Evolutionary conservation across 2,113 vertebrate species (phyloP), one percentile per base, ranked within the genome.

Genomic region (Poeciliopsis turrubarensis): DNA sequence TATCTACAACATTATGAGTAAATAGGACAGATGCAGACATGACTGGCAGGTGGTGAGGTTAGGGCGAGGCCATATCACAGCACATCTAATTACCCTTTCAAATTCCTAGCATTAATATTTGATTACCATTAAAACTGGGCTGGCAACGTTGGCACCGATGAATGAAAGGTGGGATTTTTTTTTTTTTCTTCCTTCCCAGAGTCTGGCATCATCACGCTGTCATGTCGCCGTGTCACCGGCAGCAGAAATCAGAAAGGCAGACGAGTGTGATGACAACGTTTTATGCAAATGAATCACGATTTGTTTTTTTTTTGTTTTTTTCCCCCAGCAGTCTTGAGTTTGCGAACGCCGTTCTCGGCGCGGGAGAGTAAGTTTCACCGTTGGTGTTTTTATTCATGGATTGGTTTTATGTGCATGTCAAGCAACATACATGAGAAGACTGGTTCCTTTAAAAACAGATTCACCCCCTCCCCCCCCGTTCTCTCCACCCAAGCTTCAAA

Each of bases 71-170:
- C 57, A 78, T 54, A 65, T 86, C 62, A 68, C 61, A 0, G 37
- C 30, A 60, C 73, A 89, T 91, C 64, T 83, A 67, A 80, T 87
- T 65, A 65, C 76, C 22, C 34, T 57, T 72, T 71, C 34, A n/a
- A 76, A 75, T 74, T 79, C 15, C 30, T 25, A 47, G 27, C 26
- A 77, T 87, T 79, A 82, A 70, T 63, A 73, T 85, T 70, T 79
- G 68, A 87, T 81, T 79, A 78, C 25, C 61, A 44, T 75, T 70
- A 75, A 78, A 67, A 72, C 66, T 60, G 15, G 30, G 54, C 65
- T 66, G 47, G 30, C 31, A 67, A 29, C 0, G 9, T 62, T 29
- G 27, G 26, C 60, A 7, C 7, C 25, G 25, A 26, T 51, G 26
- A 64, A 2, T 41, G 26, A 9, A 12, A 54, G 37, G 12, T 61